These are phyloP conservation scores for Patella caerulea DNA, from an alignment of 2,888 invertebrate genomes.

Conservation along the genomic window DNA sequence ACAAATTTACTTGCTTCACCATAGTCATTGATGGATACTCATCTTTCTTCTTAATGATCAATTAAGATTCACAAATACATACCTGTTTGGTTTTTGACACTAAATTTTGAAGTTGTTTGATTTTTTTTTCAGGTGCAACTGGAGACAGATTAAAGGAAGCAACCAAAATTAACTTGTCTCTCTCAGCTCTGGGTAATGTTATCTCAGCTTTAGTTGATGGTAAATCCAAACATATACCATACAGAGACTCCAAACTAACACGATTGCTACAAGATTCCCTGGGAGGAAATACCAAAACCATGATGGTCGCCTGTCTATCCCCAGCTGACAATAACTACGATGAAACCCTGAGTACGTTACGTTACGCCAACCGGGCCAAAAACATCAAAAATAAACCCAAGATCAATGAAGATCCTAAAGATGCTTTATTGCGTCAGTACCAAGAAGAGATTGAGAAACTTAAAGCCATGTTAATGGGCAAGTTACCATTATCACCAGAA, in stretches of 20 bases:
- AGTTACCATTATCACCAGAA: conserved; percentile 59
- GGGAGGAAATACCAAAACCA: conserved; percentile 88
- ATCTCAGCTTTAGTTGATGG: conserved; percentile 89
- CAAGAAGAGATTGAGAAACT: conserved; percentile 86
- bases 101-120: too few species aligned
- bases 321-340: conserved; percentile 87
- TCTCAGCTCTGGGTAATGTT: conserved; percentile 90
- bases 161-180: conserved; percentile 88
- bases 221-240: conserved; percentile 84
- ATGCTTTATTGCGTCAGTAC: conserved; percentile 86
- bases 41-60: too few species aligned
- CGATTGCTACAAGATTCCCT: conserved; percentile 68
- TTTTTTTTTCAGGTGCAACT: conserved; percentile 77
- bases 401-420: conserved; percentile 92
- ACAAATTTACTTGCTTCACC: too few species aligned
- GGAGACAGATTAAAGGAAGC: conserved; percentile 90
- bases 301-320: conserved; percentile 90
- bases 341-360: conserved; percentile 84
- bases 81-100: background rate
- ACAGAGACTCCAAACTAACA: conserved; percentile 85
- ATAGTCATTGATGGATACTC: too few species aligned
- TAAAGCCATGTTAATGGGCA: conserved; percentile 72
- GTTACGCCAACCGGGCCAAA: conserved; percentile 89
- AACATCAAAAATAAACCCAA: conserved; percentile 86
- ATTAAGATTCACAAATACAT: too few species aligned